Evolutionary conservation across 2,113 vertebrate genomes (phyloP).

Genomic region (Callithrix jacchus): DNA sequence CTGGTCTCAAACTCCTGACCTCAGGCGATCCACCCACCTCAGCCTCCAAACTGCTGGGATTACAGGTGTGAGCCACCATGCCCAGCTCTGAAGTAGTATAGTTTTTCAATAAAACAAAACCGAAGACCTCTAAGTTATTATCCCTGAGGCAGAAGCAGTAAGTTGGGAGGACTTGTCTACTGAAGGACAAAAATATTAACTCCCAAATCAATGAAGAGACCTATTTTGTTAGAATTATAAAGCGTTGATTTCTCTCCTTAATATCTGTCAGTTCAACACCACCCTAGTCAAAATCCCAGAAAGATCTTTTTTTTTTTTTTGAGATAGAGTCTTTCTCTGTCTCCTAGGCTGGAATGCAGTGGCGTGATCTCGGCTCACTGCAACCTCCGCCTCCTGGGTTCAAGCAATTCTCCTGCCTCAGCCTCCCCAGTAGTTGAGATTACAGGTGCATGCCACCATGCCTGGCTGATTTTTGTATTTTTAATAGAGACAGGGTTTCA

Average conservation of each 20-base stretch:
- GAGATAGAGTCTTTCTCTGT: neutral
- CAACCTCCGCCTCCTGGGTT: neutral
- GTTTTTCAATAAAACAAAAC: slow-evolving; percentile 14
- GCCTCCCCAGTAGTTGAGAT: neutral
- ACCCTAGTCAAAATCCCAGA: neutral
- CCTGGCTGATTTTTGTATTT: neutral
- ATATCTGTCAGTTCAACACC: neutral
- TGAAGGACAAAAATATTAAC: neutral
- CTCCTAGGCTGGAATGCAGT: neutral
- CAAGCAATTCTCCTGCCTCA: neutral
- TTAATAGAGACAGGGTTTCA: neutral
- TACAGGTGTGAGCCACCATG: too few species aligned
- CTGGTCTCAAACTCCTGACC: too few species aligned
- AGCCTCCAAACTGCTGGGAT: too few species aligned
- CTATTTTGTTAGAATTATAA: neutral
- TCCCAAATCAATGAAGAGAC: neutral
- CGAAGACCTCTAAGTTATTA: neutral
- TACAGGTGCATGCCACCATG: neutral
- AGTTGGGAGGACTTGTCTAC: neutral
- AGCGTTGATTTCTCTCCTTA: neutral
- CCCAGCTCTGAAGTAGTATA: neutral
- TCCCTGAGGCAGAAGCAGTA: neutral
- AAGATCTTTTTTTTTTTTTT: neutral
- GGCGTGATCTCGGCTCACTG: neutral
- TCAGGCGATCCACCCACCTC: too few species aligned